Conservation (phyloP, 2,113 vertebrate genomes). For the Myotis yumanensis region DNA sequence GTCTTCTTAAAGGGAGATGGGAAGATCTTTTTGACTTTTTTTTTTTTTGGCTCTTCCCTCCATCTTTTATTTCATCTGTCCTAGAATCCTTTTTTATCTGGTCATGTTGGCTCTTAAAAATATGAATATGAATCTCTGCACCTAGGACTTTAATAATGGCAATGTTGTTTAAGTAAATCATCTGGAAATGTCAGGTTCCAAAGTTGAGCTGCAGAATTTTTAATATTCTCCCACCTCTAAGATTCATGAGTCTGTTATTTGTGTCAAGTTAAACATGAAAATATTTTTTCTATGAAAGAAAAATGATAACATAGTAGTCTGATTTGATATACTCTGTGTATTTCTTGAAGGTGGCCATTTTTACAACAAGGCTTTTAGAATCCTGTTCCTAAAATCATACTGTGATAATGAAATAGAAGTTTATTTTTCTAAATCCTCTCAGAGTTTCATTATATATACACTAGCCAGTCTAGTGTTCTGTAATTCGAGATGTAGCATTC, state of each 20-base stretch:
- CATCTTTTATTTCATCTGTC: conserved; percentile 17
- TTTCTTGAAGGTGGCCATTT: background rate
- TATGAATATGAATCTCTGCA: background rate
- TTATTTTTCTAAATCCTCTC: background rate
- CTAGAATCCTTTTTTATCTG: background rate
- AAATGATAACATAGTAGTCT: background rate
- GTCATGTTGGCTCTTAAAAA: conserved; percentile 27
- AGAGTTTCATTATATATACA: background rate
- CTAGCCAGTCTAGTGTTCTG: background rate
- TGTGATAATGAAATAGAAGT: background rate
- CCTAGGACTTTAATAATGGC: background rate
- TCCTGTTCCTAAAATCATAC: background rate
- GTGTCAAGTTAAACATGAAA: background rate
- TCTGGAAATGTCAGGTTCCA: background rate
- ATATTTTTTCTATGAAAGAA: background rate
- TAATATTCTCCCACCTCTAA: background rate
- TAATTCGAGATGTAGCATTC: background rate
- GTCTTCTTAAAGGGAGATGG: conserved; percentile 55
- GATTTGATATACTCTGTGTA: background rate
- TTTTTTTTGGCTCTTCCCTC: conserved; percentile 42
- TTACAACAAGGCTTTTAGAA: background rate
- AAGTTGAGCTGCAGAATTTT: background rate
- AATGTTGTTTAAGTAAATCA: background rate
- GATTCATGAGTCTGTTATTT: background rate
- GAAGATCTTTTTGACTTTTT: conserved; percentile 60